Base-by-base conservation (phyloP, 2,113 vertebrate genomes). In the Festucalex cinctus region DNA sequence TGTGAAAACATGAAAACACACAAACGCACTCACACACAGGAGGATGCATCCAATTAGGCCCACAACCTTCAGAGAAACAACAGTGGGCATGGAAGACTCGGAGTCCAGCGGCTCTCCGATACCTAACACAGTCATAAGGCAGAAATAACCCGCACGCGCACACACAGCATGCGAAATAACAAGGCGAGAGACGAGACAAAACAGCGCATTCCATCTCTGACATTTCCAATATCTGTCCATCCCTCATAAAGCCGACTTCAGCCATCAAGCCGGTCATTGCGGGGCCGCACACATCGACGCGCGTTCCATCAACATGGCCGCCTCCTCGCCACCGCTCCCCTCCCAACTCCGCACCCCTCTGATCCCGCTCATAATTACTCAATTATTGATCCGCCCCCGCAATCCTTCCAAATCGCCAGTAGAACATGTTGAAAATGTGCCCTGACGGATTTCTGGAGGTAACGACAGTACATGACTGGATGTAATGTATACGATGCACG, bases 141-240 rank as follows among this genome's bases (percentile, higher is more conserved):
- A 82, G 77, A 80, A 88, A 88, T 86, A 88, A 88, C 87, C 85
- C 83, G 84, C 76, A 71, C 76, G 24, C 2, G 6, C 13, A 13
- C 48, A 51, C 84, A 86, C 85, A 84, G 73, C 87, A 82, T 82
- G 80, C 86, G 87, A 88, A 85, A 88, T 72, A 88, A 81, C 81
- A 76, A 83, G 75, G 58, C 74, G 75, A n/a, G n/a, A n/a, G n/a
- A n/a, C n/a, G 82, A 89, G 86, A 88, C 87, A 87, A 87, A 89
- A 88, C 85, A 85, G 73, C 82, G 69, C 85, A 79, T 85, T 88
- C 86, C 77, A 85, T 86, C 85, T 78, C 85, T 85, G 87, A 88
- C 87, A 88, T 89, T 87, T 90, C 87, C 86, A 86, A 84, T 88
- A 87, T 87, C 80, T 88, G 86, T 89, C 87, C 65, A 86, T 88